phyloP scores from a whole-genome alignment of 2,888 invertebrate species.

The Physocephala rufipes region DNA sequence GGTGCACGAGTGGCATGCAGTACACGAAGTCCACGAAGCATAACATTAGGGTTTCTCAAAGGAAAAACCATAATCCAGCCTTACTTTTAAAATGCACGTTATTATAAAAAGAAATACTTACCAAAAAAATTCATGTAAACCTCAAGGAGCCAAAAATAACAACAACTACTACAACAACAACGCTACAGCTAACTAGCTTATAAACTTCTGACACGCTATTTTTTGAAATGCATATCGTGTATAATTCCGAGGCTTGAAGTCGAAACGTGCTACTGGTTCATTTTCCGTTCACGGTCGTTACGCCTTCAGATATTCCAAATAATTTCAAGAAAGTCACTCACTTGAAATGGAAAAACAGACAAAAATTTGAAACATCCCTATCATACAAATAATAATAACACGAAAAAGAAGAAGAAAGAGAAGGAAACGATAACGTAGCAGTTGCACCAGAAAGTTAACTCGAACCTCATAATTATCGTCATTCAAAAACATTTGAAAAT shows the following conservation, averaged over 20 bases:
- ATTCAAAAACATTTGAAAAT: no score
- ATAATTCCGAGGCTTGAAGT: background rate
- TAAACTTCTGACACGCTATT: conserved; percentile 4
- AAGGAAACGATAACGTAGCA: no score
- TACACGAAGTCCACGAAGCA: conserved; percentile 21
- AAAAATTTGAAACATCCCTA: no score
- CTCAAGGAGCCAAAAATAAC: background rate
- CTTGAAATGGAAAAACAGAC: conserved; percentile 1
- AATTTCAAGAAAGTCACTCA: background rate
- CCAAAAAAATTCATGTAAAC: background rate
- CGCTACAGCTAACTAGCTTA: background rate
- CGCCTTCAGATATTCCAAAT: conserved; percentile 5
- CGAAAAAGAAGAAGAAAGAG: conserved; percentile 5
- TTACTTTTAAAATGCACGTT: background rate
- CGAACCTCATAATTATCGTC: no score
- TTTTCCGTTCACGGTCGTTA: background rate
- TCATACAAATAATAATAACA: no score
- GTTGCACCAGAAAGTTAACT: background rate
- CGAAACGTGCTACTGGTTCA: background rate
- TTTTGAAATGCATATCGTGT: conserved; percentile 18
- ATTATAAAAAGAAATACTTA: background rate
- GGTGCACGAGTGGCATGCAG: background rate
- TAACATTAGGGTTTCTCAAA: conserved; percentile 19
- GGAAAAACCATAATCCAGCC: background rate
- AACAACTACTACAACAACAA: background rate